These are phyloP conservation scores for Cepaea hortensis DNA, from an alignment of 2,888 invertebrate species.

Conservation along the genomic window DNA sequence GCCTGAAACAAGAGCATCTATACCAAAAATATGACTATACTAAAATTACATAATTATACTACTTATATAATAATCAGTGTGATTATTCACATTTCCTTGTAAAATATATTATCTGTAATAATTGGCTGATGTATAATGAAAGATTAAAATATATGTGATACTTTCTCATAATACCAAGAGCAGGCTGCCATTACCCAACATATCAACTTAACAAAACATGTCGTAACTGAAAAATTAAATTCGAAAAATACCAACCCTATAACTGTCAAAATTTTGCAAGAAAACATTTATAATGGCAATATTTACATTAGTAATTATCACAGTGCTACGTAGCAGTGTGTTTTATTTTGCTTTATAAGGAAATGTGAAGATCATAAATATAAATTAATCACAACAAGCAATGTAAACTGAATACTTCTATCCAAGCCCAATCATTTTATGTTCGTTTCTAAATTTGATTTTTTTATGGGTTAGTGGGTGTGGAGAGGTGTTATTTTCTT, in stretches of 20 bases:
- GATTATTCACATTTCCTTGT: slow-evolving; percentile 30
- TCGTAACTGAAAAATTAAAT: no score
- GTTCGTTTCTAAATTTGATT: neutral
- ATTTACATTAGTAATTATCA: neutral
- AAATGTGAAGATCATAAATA: slow-evolving; percentile 7
- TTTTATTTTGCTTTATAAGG: neutral
- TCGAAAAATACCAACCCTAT: no score
- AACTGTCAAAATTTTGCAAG: neutral
- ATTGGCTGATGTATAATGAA: no score
- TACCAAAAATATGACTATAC: slow-evolving; percentile 8
- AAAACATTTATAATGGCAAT: neutral
- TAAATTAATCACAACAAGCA: neutral
- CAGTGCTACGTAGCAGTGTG: no score
- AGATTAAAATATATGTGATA: no score
- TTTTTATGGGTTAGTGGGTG: neutral
- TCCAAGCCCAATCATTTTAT: neutral
- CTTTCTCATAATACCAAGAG: no score
- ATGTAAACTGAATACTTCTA: neutral
- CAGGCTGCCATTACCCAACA: no score
- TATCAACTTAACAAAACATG: no score
- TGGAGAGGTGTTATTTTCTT: no score
- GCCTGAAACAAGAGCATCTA: slow-evolving; percentile 50
- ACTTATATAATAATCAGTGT: neutral
- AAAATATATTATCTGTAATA: no score
- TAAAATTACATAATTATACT: neutral